These are phyloP conservation scores for Sepioteuthis lessoniana DNA, from an alignment of 2,888 invertebrate genomes.

Conservation along the genomic window DNA sequence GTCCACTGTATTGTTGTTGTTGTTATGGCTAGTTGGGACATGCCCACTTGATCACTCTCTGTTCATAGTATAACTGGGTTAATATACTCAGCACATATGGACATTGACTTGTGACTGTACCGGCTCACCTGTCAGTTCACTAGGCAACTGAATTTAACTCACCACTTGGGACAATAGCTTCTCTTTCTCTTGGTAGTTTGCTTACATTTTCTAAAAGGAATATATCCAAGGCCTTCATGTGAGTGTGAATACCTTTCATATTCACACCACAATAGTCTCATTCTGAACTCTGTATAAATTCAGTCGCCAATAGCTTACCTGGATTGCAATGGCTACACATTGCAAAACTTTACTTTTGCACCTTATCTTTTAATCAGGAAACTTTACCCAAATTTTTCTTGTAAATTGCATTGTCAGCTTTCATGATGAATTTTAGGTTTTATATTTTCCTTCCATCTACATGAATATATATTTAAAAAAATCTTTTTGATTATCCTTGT, in stretches of 20 bases:
- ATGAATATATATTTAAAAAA: too few relatives aligned
- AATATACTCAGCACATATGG: slow-evolving; percentile 4
- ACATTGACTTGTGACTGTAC: slow-evolving; percentile 23
- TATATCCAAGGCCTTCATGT: background rate
- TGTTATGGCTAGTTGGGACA: slow-evolving; percentile 33
- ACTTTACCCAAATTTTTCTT: too few relatives aligned
- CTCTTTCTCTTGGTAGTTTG: background rate
- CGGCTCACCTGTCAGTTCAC: background rate
- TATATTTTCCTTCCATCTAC: too few relatives aligned
- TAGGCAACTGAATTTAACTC: slow-evolving; percentile 21
- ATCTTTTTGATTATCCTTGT: too few relatives aligned
- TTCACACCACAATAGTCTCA: background rate
- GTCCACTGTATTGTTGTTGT: background rate
- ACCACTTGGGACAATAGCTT: background rate
- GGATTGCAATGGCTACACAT: too few relatives aligned
- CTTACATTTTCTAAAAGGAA: background rate
- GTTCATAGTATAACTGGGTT: slow-evolving; percentile 33
- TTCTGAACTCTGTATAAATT: background rate
- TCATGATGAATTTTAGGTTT: too few relatives aligned
- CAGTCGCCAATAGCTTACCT: too few relatives aligned
- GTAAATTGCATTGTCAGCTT: too few relatives aligned
- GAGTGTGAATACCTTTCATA: background rate
- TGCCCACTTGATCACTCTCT: background rate
- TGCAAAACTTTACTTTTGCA: too few relatives aligned
- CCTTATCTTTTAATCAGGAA: too few relatives aligned